phyloP scores from a whole-genome alignment of 2,888 invertebrate species.

The Agriopis marginaria region DNA sequence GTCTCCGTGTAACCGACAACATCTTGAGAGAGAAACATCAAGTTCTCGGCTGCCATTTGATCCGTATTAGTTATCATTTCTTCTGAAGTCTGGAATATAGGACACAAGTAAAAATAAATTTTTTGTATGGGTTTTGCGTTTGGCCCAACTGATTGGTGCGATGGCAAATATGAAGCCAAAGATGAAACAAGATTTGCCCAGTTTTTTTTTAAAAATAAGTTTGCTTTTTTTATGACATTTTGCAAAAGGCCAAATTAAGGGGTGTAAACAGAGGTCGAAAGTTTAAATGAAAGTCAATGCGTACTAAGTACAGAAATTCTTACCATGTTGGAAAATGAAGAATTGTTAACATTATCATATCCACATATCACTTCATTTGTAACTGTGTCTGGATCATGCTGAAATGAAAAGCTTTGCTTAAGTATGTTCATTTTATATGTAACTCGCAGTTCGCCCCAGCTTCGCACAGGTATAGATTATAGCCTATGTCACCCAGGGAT shows the following conservation, averaged over 20 bases:
- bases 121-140: too few species aligned
- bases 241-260: too few species aligned
- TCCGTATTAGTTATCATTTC: conserved; percentile 81
- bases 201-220: too few species aligned
- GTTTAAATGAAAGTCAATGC: too few species aligned
- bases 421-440: background rate
- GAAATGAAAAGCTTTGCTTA: conserved; percentile 46
- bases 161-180: too few species aligned
- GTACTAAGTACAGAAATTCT: conserved; percentile 24
- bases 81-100: conserved; percentile 59
- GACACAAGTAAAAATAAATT: background rate
- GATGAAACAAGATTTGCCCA: too few species aligned
- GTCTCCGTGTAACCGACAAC: conserved; percentile 76
- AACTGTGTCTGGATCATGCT: conserved; percentile 63
- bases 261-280: too few species aligned
- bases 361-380: conserved; percentile 70
- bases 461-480: too few species aligned
- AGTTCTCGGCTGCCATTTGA: conserved; percentile 88
- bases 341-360: conserved; percentile 65
- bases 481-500: too few species aligned
- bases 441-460: too few species aligned
- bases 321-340: conserved; percentile 72
- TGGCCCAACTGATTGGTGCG: too few species aligned
- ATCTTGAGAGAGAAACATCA: conserved; percentile 88
- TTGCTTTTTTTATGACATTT: too few species aligned